Evolutionary conservation across 1,140 invertebrate species (phyloP).

Genomic region (Carposina sasakii): DNA sequence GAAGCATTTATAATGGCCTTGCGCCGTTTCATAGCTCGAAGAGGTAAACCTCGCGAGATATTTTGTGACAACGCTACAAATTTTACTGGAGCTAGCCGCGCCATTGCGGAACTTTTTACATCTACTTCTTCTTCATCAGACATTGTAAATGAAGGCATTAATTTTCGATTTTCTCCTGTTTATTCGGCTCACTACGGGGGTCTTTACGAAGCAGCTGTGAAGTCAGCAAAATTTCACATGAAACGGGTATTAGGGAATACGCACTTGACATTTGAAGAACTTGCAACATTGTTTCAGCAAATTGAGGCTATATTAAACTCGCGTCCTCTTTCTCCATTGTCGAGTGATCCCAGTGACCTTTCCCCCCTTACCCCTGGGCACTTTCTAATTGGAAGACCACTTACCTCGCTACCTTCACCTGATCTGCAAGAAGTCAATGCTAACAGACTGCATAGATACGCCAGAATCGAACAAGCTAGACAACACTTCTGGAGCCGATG

Average conservation of each 20-base stretch:
- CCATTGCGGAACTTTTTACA: neutral
- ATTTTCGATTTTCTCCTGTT: neutral
- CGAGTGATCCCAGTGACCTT: constrained; percentile 1
- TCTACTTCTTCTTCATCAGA: neutral
- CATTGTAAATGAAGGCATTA: constrained; percentile 5
- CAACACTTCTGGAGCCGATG: constrained; percentile 34
- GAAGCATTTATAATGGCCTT: constrained; percentile 13
- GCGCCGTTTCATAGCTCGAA: constrained; percentile 17
- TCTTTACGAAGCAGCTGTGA: constrained; percentile 40
- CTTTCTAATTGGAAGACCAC: neutral
- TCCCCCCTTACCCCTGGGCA: constrained; percentile 15
- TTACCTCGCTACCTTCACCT: constrained; percentile 7
- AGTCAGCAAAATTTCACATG: constrained; percentile 37
- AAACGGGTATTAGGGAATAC: constrained; percentile 14
- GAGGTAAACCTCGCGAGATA: constrained; percentile 13
- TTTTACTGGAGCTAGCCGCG: neutral
- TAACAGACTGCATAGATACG: constrained; percentile 22
- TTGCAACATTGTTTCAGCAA: constrained; percentile 21
- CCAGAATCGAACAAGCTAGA: constrained; percentile 26
- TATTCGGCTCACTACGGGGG: constrained; percentile 15
- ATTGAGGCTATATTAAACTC: constrained; percentile 35
- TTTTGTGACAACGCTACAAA: constrained; percentile 5
- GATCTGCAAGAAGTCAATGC: neutral
- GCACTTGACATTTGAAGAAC: constrained; percentile 19
- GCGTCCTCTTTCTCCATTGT: constrained; percentile 25